These are phyloP conservation scores for Oedothorax gibbosus DNA, from an alignment of 1,140 invertebrate genomes.

Conservation along the genomic window DNA sequence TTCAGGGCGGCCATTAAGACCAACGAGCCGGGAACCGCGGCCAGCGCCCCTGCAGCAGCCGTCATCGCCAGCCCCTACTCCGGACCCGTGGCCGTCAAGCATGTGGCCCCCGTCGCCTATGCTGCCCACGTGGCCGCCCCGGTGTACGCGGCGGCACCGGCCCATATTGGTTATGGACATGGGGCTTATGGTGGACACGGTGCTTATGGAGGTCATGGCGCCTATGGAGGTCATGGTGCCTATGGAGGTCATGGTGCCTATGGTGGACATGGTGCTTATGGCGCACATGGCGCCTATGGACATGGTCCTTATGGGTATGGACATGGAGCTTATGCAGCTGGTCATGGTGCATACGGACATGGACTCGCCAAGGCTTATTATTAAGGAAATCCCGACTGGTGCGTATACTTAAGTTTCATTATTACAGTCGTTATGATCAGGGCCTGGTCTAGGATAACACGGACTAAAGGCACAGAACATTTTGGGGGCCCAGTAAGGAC, in stretches of 20 bases:
- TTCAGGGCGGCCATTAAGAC: constrained; percentile 58
- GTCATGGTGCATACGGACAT: constrained; percentile 33
- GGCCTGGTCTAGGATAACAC: too few relatives aligned
- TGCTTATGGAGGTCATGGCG: constrained; percentile 37
- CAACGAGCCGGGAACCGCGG: constrained; percentile 58
- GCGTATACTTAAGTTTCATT: too few relatives aligned
- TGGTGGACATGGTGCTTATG: constrained; percentile 46
- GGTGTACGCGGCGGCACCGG: constrained; percentile 45
- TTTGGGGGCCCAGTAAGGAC: too few relatives aligned
- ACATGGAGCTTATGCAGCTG: constrained; percentile 41
- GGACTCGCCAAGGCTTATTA: too few relatives aligned
- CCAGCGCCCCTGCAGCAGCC: constrained; percentile 51
- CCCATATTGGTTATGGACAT: constrained; percentile 31
- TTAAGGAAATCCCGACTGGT: too few relatives aligned
- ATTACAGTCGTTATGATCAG: too few relatives aligned
- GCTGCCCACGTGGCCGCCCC: constrained; percentile 43
- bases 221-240: constrained; percentile 26
- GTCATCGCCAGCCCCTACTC: constrained; percentile 47
- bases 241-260: constrained; percentile 46
- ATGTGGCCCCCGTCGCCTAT: constrained; percentile 36
- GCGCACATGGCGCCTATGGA: constrained; percentile 15
- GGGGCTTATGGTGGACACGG: constrained; percentile 23
- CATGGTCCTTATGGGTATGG: constrained; percentile 36
- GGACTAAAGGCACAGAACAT: too few relatives aligned
- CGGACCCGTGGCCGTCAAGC: constrained; percentile 34